Evolutionary conservation across 1,140 invertebrate genomes (phyloP), one percentile per base, ranked within the genome.

Genomic region (Bombus waltoni): DNA sequence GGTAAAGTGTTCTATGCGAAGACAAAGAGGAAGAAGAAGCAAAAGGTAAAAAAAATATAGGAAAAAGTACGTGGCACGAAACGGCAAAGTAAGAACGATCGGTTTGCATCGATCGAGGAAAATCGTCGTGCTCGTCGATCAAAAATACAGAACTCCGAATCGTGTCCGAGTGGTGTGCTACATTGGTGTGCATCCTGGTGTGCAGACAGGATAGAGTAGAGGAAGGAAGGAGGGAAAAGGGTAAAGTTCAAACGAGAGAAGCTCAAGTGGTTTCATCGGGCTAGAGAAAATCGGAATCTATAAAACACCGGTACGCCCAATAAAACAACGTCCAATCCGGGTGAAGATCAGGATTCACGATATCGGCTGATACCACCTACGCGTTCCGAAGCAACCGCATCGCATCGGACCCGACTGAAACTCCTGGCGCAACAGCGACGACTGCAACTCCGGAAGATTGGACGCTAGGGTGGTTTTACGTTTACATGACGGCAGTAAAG

Each of bases 281-380:
- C 71, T 28, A 57, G 84, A 84, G 83, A 88, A 90, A 91, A 91
- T 92, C 90, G 87, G 74, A 86, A 92, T 93, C 92, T 89, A 92
- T 92, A 92, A 91, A 91, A 87, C 81, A 88, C 73, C 85, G 71
- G 74, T 71, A 77, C 79, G 86, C 74, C 83, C 91, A 89, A 91
- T 92, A 92, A 92, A 92, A 87, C 91, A 91, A 85, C 82, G 86
- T 90, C 86, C 88, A 86, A 90, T 90, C 81, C 59, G 40, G 42
- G 42, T 77, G 65, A 65, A 82, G 76, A 38, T 83, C 65, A 70
- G 78, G 72, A 89, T 89, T 38, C 77, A 47, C 83, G 87, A 86
- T 87, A 78, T 70, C 40, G 22, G 42, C 11, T 62, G 68, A 83
- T 86, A 77, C n/a, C n/a, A 78, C 42, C 75, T 57, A 62, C 40